A percentile compares a stretch with the other conserved stretches of the same genome.
Evolutionary conservation across 2,113 vertebrate genomes (phyloP).

Genomic region (Paradisaea rubra): DNA sequence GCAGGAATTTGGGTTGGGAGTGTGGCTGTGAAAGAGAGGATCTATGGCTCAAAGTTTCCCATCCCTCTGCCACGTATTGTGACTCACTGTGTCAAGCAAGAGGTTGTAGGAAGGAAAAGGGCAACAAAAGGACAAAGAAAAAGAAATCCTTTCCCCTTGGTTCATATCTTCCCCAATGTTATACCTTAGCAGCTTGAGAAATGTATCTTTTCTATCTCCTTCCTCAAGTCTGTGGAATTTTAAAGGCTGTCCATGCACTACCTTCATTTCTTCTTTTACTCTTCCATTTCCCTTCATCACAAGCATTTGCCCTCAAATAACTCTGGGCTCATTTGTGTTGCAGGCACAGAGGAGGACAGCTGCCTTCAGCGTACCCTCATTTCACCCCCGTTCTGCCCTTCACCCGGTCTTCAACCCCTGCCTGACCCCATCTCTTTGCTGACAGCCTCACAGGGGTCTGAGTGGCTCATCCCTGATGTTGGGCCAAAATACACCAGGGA

Average conservation of each 20-base stretch:
- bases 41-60: not conserved
- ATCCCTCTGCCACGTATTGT: not conserved
- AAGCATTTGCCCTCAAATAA: not conserved
- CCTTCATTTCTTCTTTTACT: not conserved
- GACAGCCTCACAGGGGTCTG: not conserved
- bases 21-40: not conserved
- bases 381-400: not conserved
- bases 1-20: not conserved
- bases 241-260: not conserved
- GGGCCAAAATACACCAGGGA: not conserved
- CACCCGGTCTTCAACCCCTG: not conserved
- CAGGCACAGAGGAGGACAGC: not conserved
- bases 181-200: not conserved
- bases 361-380: not conserved
- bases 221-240: not conserved
- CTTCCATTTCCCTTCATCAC: not conserved
- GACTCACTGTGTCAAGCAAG: constrained; percentile 11
- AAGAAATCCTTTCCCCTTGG: not conserved
- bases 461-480: not conserved
- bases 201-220: not conserved
- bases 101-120: constrained; percentile 9
- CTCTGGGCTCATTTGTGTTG: accelerated
- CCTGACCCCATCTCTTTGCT: not conserved
- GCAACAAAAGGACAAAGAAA: not conserved
- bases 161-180: not conserved